Evolutionary conservation across 2,797 vertebrate genomes (phyloP), one percentile per base, ranked within the genome.

Genomic region (Acanthurus leucopareius): DNA sequence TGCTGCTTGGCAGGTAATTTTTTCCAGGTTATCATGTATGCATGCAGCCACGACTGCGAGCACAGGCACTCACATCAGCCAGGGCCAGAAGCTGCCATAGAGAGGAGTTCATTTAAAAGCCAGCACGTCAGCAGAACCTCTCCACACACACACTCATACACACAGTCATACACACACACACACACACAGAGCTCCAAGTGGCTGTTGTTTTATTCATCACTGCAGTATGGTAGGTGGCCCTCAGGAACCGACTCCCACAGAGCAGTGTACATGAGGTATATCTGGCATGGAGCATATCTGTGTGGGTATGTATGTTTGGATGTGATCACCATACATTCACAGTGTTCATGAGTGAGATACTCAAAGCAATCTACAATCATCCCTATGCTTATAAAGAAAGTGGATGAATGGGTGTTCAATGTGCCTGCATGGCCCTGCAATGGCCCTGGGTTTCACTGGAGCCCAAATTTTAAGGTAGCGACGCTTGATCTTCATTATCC

Each of bases 161-260:
- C 28, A 32, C 28, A 32, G 2, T 2, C 28, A 28, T 4, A 28
- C 28, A 32, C 28, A 32, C 28, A 32, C 28, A 32, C 28, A 32
- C 28, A 32, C 28, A 32, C 28, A 32, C 28, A 59, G 51, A 85
- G 60, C 69, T 90, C 86, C 72, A 84, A 84, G 79, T 77, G 81
- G 83, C 91, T 96, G 87, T 90, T 96, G 94, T 94, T 96, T 96
- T 94, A 96, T 96, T 95, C 94, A 96, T 94, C 80, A 92, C 88
- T 92, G 93, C 92, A 87, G 93, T 86, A 83, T 83, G 90, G 87
- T 90, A 86, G 91, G 89, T 94, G 91, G 92, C 90, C 91, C 88
- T 81, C 84, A 86, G 88, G 88, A 91, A 84, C 83, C 78, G 86
- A 77, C 81, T 82, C 78, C 84, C 82, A 86, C 83, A 64, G 60